Evolutionary conservation across 2,797 vertebrate species (phyloP).

Genomic region (Anolis apletophallus): DNA sequence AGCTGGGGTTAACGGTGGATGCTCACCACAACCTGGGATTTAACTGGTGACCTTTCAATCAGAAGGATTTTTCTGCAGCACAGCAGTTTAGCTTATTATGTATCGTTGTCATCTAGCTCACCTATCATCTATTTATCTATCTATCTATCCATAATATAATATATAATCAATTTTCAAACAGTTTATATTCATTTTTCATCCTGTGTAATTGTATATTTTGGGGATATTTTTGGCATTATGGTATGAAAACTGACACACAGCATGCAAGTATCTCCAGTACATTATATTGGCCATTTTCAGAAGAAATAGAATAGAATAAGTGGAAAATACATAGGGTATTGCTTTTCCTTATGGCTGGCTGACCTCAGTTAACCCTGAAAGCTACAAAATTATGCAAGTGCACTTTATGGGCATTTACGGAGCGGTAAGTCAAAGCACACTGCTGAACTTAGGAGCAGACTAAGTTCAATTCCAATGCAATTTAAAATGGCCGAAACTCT

Average conservation of each 20-base stretch:
- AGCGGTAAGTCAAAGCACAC: conserved; percentile 11
- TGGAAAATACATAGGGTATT: background rate
- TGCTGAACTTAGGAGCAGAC: conserved; percentile 5
- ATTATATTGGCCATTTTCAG: background rate
- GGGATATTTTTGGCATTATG: background rate
- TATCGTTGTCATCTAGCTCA: too few species aligned
- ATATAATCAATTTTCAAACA: too few species aligned
- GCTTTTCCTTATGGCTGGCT: conserved; percentile 15
- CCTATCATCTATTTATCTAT: too few species aligned
- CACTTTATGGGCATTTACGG: conserved; percentile 1
- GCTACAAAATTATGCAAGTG: conserved; percentile 14
- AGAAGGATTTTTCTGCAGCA: too few species aligned
- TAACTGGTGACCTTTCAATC: too few species aligned
- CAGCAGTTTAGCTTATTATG: too few species aligned
- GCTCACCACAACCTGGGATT: too few species aligned
- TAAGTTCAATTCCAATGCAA: background rate
- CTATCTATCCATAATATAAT: too few species aligned
- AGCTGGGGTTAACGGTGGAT: too few species aligned
- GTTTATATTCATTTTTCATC: background rate
- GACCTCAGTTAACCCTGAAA: conserved; percentile 3
- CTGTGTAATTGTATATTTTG: background rate
- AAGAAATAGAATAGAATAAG: background rate
- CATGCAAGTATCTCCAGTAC: background rate
- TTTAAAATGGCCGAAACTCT: conserved; percentile 5
- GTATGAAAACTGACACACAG: background rate